These are phyloP conservation scores for Passer montanus DNA, from an alignment of 2,113 vertebrate species.

Conservation along the genomic window DNA sequence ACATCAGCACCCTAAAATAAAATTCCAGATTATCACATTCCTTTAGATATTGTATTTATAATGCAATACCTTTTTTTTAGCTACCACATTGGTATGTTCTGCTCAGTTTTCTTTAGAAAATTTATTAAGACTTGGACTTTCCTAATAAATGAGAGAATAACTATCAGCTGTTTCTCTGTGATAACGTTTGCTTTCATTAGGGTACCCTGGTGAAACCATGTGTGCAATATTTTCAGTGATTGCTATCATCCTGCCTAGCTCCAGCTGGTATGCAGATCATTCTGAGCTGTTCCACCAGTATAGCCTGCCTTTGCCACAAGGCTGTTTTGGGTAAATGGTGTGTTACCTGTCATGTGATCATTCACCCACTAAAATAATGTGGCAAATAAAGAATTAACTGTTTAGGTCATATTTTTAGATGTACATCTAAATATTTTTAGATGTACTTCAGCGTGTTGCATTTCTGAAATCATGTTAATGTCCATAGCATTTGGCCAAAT, in stretches of 20 bases:
- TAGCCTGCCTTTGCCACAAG: background rate
- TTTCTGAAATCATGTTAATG: background rate
- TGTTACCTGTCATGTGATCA: background rate
- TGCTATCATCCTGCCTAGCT: slow-evolving; percentile 42
- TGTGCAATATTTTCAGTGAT: slow-evolving; percentile 48
- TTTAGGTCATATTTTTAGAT: background rate
- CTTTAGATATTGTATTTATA: slow-evolving; percentile 18
- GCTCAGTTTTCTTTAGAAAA: slow-evolving; percentile 10
- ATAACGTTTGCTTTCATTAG: slow-evolving; percentile 51
- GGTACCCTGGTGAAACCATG: slow-evolving; percentile 24
- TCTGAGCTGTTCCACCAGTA: background rate
- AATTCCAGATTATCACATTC: slow-evolving; percentile 13
- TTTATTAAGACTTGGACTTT: slow-evolving; percentile 15
- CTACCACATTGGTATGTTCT: background rate
- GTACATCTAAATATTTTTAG: background rate
- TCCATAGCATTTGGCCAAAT: background rate
- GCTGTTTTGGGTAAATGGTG: background rate
- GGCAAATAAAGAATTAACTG: background rate
- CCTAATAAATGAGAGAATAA: slow-evolving; percentile 37
- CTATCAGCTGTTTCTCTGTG: slow-evolving; percentile 53
- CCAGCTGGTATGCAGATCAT: slow-evolving; percentile 49
- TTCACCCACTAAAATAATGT: background rate
- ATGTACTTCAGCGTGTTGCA: background rate
- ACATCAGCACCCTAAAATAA: slow-evolving; percentile 21
- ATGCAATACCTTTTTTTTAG: background rate